Evolutionary conservation across 2,888 invertebrate genomes (phyloP).

Genomic region (Amblyjoppa proteus): DNA sequence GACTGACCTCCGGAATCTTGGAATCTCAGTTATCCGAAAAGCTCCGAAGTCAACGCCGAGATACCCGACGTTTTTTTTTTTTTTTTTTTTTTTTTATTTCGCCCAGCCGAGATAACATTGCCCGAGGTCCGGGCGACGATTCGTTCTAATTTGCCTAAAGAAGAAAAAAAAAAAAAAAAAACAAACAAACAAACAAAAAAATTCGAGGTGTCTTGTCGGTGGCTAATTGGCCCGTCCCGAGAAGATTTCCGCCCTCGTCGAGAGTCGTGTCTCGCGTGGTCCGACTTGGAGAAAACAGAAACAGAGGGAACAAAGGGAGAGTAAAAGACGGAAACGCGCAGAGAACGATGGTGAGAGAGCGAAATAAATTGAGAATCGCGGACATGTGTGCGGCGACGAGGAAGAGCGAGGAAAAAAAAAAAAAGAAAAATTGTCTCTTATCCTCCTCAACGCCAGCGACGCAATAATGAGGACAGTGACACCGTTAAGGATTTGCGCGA

Average conservation of each 20-base stretch:
- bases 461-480: conserved; percentile 67
- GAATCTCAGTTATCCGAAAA: conserved; percentile 42
- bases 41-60: conserved; percentile 7
- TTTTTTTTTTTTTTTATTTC: conserved; percentile 1
- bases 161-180: not conserved
- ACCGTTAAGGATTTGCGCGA: conserved; percentile 55
- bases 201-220: conserved; percentile 39
- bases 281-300: conserved; percentile 7
- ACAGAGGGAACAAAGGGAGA: conserved; percentile 1
- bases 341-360: not conserved
- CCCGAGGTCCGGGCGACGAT: conserved; percentile 69
- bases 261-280: conserved; percentile 44
- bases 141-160: conserved; percentile 42
- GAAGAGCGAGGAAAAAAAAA: conserved; percentile 38
- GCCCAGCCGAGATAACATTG: conserved; percentile 62
- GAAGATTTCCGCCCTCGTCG: conserved; percentile 11
- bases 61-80: not conserved
- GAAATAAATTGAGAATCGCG: conserved; percentile 18
- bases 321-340: not conserved
- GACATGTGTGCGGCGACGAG: conserved; percentile 12
- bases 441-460: conserved; percentile 41
- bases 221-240: conserved; percentile 43
- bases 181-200: not conserved
- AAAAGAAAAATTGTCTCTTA: conserved; percentile 45
- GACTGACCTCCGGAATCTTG: conserved; percentile 34